These are phyloP conservation scores for Campylorhamphus procurvoides DNA, from an alignment of 2,113 vertebrate species.

Conservation along the genomic window DNA sequence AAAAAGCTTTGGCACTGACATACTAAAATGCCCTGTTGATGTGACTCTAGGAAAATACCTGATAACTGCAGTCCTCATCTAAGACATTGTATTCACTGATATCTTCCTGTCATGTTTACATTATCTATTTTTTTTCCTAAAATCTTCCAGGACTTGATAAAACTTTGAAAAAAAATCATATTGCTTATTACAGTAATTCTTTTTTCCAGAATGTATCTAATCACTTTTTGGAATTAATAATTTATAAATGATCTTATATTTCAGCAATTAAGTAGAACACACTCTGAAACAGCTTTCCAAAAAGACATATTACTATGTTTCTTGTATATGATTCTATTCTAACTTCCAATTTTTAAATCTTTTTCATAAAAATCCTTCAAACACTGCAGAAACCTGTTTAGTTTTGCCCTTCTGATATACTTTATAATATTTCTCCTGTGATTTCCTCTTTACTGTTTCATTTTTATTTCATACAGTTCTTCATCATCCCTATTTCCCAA, in stretches of 20 bases:
- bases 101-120: not conserved
- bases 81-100: not conserved
- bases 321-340: not conserved
- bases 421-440: not conserved
- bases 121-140: not conserved
- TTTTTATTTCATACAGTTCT: not conserved
- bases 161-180: not conserved
- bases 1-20: accelerated
- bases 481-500: too few relatives aligned
- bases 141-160: not conserved
- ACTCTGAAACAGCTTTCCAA: not conserved
- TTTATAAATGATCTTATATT: not conserved
- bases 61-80: not conserved
- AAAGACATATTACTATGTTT: not conserved
- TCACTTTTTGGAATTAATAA: not conserved
- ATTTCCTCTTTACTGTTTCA: not conserved
- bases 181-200: not conserved
- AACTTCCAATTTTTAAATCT: not conserved
- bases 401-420: not conserved
- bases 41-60: not conserved
- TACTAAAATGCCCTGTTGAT: not conserved
- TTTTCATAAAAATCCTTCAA: not conserved
- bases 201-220: not conserved
- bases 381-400: not conserved
- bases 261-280: not conserved